These are phyloP conservation scores for Strix aluco DNA, from an alignment of 2,113 vertebrate species.

Conservation along the genomic window DNA sequence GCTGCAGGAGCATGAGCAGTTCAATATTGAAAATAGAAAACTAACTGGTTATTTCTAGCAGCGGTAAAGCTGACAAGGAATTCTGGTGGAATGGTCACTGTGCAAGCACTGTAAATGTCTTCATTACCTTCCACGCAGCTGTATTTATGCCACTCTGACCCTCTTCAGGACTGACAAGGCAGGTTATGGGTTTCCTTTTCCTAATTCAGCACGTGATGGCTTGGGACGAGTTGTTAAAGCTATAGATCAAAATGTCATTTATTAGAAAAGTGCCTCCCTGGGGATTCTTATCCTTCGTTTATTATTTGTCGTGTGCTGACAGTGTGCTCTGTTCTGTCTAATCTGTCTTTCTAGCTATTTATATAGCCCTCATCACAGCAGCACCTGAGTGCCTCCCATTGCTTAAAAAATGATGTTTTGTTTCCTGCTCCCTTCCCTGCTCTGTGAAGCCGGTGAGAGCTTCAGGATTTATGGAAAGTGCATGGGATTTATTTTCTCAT, in stretches of 20 bases:
- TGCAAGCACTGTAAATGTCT: neutral
- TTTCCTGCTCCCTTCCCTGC: neutral
- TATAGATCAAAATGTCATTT: constrained; percentile 26
- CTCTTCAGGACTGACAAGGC: neutral
- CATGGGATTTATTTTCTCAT: rapidly evolving
- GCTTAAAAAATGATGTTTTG: neutral
- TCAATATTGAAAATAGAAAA: neutral
- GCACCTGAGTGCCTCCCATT: neutral
- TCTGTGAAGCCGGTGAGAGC: rapidly evolving
- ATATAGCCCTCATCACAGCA: neutral
- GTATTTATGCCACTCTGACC: neutral
- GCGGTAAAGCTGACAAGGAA: neutral
- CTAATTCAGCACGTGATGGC: neutral
- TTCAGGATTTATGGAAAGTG: neutral
- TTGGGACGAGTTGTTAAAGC: neutral
- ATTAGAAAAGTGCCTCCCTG: neutral
- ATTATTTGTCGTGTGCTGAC: neutral
- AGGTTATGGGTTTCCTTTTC: neutral
- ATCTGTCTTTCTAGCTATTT: constrained; percentile 9
- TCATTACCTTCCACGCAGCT: neutral
- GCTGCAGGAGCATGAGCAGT: neutral
- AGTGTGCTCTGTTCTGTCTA: neutral
- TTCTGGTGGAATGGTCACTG: neutral
- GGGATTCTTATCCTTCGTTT: neutral
- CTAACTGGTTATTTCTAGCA: neutral